A percentile compares a stretch with the other conserved stretches of the same genome.
Conservation (phyloP, 2,888 invertebrate species). For the Eilema depressum region DNA sequence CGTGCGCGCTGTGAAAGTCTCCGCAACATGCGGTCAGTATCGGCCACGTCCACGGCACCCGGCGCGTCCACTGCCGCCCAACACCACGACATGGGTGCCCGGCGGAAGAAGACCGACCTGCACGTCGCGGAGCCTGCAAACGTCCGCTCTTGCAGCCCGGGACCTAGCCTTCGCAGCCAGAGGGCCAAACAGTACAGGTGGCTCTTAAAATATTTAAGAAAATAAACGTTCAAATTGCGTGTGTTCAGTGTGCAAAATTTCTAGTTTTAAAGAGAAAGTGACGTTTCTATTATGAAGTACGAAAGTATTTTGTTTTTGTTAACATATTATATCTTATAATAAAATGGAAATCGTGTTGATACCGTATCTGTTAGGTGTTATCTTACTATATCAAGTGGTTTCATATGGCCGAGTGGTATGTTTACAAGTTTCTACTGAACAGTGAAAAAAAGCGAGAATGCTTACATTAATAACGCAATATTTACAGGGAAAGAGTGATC, state of each 20-base stretch:
- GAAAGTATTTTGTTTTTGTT: conserved; percentile 24
- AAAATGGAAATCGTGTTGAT: conserved; percentile 45
- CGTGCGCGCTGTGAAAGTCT: conserved; percentile 85
- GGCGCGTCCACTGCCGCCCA: conserved; percentile 51
- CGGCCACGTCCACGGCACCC: conserved; percentile 60
- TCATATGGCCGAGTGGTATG: conserved; percentile 30
- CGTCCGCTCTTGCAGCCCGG: conserved; percentile 77
- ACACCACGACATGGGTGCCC: conserved; percentile 76
- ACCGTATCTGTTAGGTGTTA: conserved; percentile 55
- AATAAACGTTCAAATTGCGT: conserved; percentile 52
- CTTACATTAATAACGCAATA: conserved; percentile 14
- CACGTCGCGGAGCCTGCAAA: conserved; percentile 79
- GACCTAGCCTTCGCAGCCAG: conserved; percentile 86
- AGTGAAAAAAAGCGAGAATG: conserved; percentile 22
- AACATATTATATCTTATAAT: conserved; percentile 27
- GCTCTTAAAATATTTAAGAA: conserved; percentile 41
- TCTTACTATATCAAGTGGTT: conserved; percentile 51
- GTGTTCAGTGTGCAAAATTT: conserved; percentile 49
- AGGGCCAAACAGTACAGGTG: conserved; percentile 85
- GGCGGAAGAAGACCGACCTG: conserved; percentile 87
- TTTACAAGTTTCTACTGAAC: conserved; percentile 33
- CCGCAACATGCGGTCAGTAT: conserved; percentile 77
- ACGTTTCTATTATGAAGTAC: conserved; percentile 22
- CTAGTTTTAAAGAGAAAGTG: conserved; percentile 51
- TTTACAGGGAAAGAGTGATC: conserved; percentile 1